A percentile compares a stretch with the other conserved stretches of the same genome.
These are phyloP conservation scores for Agrilus cyanescens DNA, from an alignment of 2,888 invertebrate genomes.

Conservation along the genomic window DNA sequence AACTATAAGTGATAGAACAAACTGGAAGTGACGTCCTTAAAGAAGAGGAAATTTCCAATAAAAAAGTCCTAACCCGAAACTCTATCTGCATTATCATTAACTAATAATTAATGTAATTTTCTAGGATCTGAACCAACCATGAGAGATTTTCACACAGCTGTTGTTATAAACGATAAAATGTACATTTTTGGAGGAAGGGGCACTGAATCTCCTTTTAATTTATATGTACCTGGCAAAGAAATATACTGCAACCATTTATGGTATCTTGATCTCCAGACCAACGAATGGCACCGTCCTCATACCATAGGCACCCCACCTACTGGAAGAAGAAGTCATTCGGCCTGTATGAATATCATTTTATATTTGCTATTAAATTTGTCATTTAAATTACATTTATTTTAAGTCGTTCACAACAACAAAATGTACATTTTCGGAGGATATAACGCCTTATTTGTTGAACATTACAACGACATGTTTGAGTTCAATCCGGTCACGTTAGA, in stretches of 20 bases:
- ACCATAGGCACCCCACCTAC: slow-evolving; percentile 56
- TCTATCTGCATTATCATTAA: no score
- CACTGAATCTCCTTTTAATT: slow-evolving; percentile 46
- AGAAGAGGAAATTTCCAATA: no score
- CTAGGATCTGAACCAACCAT: slow-evolving; percentile 38
- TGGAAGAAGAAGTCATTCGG: slow-evolving; percentile 82
- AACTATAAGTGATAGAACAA: no score
- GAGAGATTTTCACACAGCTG: slow-evolving; percentile 83
- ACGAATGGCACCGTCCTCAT: slow-evolving; percentile 54
- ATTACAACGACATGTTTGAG: slow-evolving; percentile 74
- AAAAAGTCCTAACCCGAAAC: no score
- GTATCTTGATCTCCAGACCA: slow-evolving; percentile 59
- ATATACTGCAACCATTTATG: slow-evolving; percentile 67
- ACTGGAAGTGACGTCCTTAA: no score
- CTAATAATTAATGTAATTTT: slow-evolving; percentile 5
- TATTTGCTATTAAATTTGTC: background rate
- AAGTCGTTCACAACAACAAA: slow-evolving; percentile 63
- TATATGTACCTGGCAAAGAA: slow-evolving; percentile 54
- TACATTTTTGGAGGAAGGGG: slow-evolving; percentile 86
- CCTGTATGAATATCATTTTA: slow-evolving; percentile 50
- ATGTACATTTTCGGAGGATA: slow-evolving; percentile 89
- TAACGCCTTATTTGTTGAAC: slow-evolving; percentile 61
- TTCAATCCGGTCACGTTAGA: slow-evolving; percentile 50
- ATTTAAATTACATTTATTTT: slow-evolving; percentile 25
- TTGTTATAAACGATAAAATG: slow-evolving; percentile 65